Base-by-base conservation (phyloP, 2,113 vertebrate genomes). In the Pollachius pollachius region DNA sequence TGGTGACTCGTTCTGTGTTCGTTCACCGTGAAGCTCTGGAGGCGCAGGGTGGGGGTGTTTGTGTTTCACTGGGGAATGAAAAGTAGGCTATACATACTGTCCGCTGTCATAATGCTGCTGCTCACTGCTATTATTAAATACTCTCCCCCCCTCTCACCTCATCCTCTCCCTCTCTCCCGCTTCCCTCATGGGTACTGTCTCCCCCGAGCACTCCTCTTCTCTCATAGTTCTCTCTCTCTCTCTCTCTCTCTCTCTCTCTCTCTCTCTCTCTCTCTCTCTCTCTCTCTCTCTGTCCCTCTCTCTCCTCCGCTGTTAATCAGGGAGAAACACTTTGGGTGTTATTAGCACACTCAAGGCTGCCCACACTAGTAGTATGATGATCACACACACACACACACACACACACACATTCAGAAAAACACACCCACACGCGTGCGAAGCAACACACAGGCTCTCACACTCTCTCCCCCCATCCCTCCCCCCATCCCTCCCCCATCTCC, bases 291-390 rank as follows among this genome's bases (percentile, higher is more conserved):
- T 64, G 16, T 18, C 18, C 9, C 17, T 56, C 54, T n/a, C 54
- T 56, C 54, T 56, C 68, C 68, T 56, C 71, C 62, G 48, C 67
- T 67, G 67, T 65, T 77, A 67, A 79, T 83, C 52, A 56, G 58
- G 23, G 16, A 62, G 71, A 75, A 41, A 41, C 37, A 9, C 37
- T 41, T 41, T 41, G 37, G 37, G 37, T 41, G 37, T 41, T 41
- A 41, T 41, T 41, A 41, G 37, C 37, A 6, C 37, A 41, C 37
- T 41, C 37, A 41, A 41, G 37, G 37, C 37, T 41, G 37, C 37
- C 37, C 37, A 41, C 37, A 41, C 37, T 27, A 27, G n/a, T 27
- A 27, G 27, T 27, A 27, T 3, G 2, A 27, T n/a, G 27, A 27
- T 41, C 37, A 41, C 37, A 41, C 37, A 41, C 37, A 41, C 37